Base-by-base conservation (phyloP, 2,113 vertebrate genomes). In the Zingel zingel region DNA sequence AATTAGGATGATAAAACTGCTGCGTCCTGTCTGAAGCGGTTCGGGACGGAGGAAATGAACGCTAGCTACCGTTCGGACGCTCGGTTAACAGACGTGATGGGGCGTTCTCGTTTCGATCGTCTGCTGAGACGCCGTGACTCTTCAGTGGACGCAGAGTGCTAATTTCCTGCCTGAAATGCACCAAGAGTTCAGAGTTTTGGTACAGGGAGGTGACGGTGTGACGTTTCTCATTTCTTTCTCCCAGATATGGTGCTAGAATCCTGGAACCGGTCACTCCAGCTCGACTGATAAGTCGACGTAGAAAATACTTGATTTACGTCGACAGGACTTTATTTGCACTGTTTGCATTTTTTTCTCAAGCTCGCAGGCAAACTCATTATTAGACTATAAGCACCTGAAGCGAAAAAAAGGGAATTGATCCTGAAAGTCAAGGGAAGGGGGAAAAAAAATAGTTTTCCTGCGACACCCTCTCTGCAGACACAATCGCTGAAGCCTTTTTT, bases 211-310 rank as follows among this genome's bases (percentile, higher is more conserved):
- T 13, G 14, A 57, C 58, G 8, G 18, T 13, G 64, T 59, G 43
- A 33, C 2, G 53, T 67, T 76, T 80, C 63, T 12, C 2, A 56
- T 77, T 72, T 5, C 11, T 72, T 48, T 71, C 71, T 63, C 64
- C 12, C 47, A 65, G 77, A 68, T 19, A 3, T 58, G 82, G 83
- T 90, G 90, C 91, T 91, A 73, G 82, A 83, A 53, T 36, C 81
- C 83, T 81, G 77, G 74, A 79, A 61, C 54, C 77, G 61, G 82
- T 69, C 54, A 36, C 66, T 70, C 11, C 77, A 39, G 4, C 75
- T 86, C 72, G 27, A 43, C 70, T 66, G 56, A 76, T 86, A 2
- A 39, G 2, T 83, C 70, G 75, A 39, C 12, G 53, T 68, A 76
- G 53, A 75, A 53, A 58, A 83, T 25, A 86, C 77, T 86, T 84